Percentiles rank a stretch among this genome's conserved stretches.
Conservation (phyloP, 2,888 invertebrate species). For the Rutpela maculata region DNA sequence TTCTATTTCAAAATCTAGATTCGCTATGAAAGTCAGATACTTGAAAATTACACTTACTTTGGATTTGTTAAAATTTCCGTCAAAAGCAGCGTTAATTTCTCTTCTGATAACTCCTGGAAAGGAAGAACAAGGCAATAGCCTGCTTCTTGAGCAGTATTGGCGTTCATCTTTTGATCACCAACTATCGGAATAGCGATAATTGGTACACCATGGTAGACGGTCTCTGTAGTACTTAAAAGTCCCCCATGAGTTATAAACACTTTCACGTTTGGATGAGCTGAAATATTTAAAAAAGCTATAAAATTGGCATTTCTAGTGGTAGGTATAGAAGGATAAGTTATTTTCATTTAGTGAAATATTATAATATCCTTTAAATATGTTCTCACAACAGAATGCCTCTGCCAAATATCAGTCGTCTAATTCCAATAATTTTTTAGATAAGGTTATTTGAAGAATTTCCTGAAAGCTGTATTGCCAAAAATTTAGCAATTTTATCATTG, state of each 20-base stretch:
- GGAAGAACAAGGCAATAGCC: slow-evolving; percentile 12
- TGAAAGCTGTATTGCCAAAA: too few species aligned
- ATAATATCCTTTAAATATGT: too few species aligned
- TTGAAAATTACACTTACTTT: slow-evolving; percentile 47
- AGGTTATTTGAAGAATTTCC: too few species aligned
- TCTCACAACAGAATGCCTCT: too few species aligned
- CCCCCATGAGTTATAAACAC: slow-evolving; percentile 25
- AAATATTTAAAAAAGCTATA: background rate
- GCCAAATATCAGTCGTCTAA: too few species aligned
- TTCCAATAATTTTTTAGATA: too few species aligned
- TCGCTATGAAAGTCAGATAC: too few species aligned
- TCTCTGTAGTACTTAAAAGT: slow-evolving; percentile 27
- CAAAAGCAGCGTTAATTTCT: slow-evolving; percentile 18
- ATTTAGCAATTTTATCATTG: too few species aligned
- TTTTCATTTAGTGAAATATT: too few species aligned
- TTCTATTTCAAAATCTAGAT: too few species aligned
- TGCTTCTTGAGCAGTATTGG: slow-evolving; percentile 1
- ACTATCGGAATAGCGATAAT: slow-evolving; percentile 20
- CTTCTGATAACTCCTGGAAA: slow-evolving; percentile 12
- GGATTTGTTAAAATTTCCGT: slow-evolving; percentile 32
- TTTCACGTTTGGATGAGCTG: slow-evolving; percentile 25
- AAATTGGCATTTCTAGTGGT: too few species aligned
- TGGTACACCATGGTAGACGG: slow-evolving; percentile 27
- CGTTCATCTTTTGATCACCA: slow-evolving; percentile 30
- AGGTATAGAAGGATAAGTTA: too few species aligned